Conservation (phyloP, 2,888 invertebrate genomes). For the Catonia carolina region DNA sequence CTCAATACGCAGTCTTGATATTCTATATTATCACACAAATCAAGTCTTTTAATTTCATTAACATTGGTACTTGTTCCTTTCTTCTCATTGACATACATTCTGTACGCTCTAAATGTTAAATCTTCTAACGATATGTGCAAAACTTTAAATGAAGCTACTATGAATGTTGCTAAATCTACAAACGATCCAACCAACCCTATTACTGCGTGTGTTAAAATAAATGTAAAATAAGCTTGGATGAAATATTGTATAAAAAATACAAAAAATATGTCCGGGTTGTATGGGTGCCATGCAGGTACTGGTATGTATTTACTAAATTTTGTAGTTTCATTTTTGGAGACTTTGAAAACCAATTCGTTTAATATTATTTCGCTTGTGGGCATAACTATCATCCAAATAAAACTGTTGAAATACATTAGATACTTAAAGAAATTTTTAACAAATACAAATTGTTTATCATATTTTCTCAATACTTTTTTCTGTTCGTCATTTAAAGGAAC, state of each 20-base stretch:
- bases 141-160: not conserved
- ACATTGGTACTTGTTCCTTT: too few species aligned
- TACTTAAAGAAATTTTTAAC: not conserved
- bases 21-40: too few species aligned
- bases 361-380: not conserved
- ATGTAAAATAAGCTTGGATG: not conserved
- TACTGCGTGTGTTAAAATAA: not conserved
- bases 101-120: not conserved
- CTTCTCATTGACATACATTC: too few species aligned
- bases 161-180: not conserved
- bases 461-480: not conserved
- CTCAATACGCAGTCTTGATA: too few species aligned
- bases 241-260: not conserved
- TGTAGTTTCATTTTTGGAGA: not conserved
- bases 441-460: not conserved
- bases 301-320: conserved; percentile 3
- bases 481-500: not conserved
- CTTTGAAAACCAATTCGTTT: too few species aligned
- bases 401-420: not conserved
- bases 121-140: conserved; percentile 1
- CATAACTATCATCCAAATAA: not conserved
- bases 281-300: not conserved
- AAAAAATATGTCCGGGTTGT: not conserved
- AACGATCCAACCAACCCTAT: not conserved
- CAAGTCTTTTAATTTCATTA: too few species aligned